Conservation (phyloP, 1,140 invertebrate genomes). For the Heterodera schachtii region DNA sequence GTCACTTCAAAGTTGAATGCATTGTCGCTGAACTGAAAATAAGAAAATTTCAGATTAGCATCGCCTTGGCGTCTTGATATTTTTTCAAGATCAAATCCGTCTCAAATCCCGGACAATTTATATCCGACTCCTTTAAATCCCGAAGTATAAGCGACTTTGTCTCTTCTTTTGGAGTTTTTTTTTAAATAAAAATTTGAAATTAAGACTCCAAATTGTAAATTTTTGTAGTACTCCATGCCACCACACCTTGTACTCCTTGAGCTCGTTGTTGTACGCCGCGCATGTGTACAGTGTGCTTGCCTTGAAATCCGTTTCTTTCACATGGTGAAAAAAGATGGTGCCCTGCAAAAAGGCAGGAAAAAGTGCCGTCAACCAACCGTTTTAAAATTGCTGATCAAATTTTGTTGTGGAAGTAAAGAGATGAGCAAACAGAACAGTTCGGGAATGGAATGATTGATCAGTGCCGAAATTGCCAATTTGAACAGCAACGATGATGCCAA, state of each 20-base stretch:
- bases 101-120: too few relatives aligned
- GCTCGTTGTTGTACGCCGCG: slow-evolving; percentile 61
- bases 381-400: slow-evolving; percentile 44
- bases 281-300: slow-evolving; percentile 61
- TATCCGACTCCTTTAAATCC: too few relatives aligned
- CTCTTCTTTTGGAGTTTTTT: too few relatives aligned
- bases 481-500: slow-evolving; percentile 5
- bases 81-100: too few relatives aligned
- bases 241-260: slow-evolving; percentile 65
- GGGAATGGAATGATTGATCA: slow-evolving; percentile 19
- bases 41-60: background rate
- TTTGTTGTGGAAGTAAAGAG: slow-evolving; percentile 22
- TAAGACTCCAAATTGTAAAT: background rate
- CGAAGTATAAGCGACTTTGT: too few relatives aligned
- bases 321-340: slow-evolving; percentile 65
- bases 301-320: slow-evolving; percentile 65
- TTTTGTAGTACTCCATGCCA: background rate
- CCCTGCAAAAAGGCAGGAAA: slow-evolving; percentile 52
- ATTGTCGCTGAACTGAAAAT: slow-evolving; percentile 33
- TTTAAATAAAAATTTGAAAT: too few relatives aligned
- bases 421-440: slow-evolving; percentile 6
- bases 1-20: slow-evolving; percentile 21
- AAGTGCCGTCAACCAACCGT: slow-evolving; percentile 27
- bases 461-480: background rate
- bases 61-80: too few relatives aligned